Percentiles rank a stretch among this genome's conserved stretches.
These are phyloP conservation scores for Tragopan temminckii DNA, from an alignment of 2,797 vertebrate species.

Conservation along the genomic window DNA sequence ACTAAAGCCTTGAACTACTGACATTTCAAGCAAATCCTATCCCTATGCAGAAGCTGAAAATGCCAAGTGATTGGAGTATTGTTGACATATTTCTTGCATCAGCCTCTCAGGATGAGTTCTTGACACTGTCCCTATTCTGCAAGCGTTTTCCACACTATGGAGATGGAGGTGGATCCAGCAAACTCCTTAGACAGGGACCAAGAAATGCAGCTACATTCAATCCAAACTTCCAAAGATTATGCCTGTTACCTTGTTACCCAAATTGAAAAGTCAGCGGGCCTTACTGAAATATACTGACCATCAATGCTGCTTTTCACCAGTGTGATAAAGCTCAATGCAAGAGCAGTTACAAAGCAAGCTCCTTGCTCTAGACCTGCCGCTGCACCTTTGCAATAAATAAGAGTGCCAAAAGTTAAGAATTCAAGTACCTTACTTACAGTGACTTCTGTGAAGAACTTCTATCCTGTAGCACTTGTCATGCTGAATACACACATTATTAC, in stretches of 20 bases:
- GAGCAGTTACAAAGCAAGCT: not conserved
- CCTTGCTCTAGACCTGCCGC: not conserved
- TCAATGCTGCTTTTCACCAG: not conserved
- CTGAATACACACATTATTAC: not conserved
- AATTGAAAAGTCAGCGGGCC: not conserved
- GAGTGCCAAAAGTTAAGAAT: not conserved
- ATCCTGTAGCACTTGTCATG: not conserved
- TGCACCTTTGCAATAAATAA: not conserved
- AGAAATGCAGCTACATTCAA: not conserved
- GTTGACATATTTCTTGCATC: not conserved
- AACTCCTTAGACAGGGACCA: not conserved
- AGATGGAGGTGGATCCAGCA: fast-evolving
- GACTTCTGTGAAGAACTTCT: not conserved
- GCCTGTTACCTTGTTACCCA: no score
- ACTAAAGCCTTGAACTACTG: not conserved
- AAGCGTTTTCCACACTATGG: not conserved
- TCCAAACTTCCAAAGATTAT: not conserved
- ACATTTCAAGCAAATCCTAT: fast-evolving
- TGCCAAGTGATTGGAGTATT: not conserved
- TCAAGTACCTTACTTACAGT: not conserved
- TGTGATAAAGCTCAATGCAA: not conserved
- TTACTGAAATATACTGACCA: no score
- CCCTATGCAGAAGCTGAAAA: not conserved
- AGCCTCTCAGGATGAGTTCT: not conserved
- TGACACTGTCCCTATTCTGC: not conserved